Base-by-base conservation (phyloP, 2,888 invertebrate species). In the Camptogramma bilineatum region DNA sequence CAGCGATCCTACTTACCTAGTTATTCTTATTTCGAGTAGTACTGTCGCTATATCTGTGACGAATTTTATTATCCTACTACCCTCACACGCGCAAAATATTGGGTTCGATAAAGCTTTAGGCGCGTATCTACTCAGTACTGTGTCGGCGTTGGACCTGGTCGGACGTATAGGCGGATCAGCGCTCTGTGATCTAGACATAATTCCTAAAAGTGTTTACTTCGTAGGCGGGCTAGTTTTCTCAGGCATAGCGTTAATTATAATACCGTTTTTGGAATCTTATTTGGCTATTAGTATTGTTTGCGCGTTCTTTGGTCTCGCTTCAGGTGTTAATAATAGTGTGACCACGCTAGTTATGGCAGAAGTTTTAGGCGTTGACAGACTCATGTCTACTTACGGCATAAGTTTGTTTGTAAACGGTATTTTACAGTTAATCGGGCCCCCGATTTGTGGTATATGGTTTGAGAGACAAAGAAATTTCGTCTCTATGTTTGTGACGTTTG, bases 261-360 rank as follows among this genome's bases (percentile, higher is more conserved):
- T 97, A 70, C 97, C 97, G 0, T 94, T 96, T 69, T 94, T 96
- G 9, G 82, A 88, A 0, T 93, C 94, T 3, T 97, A 97, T 80
- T 77, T 88, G 0, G 81, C 91, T 66, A 91, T 97, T 2, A 95
- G 96, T 63, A 87, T 95, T 52, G 95, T 95, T 78, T 97, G 97
- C 79, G 95, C 95, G 0, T 80, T 96, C 0, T 97, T 97, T 75
- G 97, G 97, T 0, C 84, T 97, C 0, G 96, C 97, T 0, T 97
- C 97, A 0, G 97, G 97, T 0, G 94, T 96, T 0, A 97, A 97
- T 80, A 97, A 97, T 9, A 97, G 97, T 3, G 96, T 97, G 0
- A 97, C 97, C 0, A 97, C 97, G 0, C 94, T 97, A 42, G 96
- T 97, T 0, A 97, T 97, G 96, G 97, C 97, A 0, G 97, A 97